phyloP scores from a whole-genome alignment of 64 coral and sea anemone species.

The Acropora tenuis region DNA sequence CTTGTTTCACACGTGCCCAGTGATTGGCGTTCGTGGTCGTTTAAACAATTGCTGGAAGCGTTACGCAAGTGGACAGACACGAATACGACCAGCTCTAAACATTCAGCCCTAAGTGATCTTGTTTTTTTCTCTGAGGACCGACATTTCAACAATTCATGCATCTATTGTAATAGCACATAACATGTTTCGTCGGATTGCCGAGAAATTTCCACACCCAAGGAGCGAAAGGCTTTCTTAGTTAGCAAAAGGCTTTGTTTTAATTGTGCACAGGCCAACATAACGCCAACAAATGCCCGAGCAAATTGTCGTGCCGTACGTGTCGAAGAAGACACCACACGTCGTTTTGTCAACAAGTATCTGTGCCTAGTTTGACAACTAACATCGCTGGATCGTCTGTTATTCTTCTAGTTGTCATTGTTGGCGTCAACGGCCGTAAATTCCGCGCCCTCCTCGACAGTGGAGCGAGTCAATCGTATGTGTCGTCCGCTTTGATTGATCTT shows the following conservation, averaged over 20 bases:
- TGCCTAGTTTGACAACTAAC: conserved; percentile 57
- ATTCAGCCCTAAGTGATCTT: not conserved
- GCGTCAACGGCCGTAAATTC: conserved; percentile 60
- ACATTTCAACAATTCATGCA: conserved; percentile 14
- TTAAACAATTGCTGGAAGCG: not conserved
- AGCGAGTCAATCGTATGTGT: conserved; percentile 68
- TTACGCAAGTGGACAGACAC: conserved; percentile 49
- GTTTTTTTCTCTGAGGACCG: not conserved
- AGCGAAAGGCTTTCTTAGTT: conserved; percentile 16
- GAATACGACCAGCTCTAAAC: conserved; percentile 17
- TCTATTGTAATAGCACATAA: conserved; percentile 25
- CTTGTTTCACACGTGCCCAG: not conserved
- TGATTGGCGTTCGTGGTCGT: conserved; percentile 37
- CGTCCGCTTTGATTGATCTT: conserved; percentile 49
- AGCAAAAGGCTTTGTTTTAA: conserved; percentile 41
- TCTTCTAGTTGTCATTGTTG: conserved; percentile 66
- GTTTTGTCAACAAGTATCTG: conserved; percentile 27
- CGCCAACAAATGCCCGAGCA: conserved; percentile 10
- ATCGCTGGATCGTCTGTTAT: conserved; percentile 44
- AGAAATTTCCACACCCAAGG: not conserved
- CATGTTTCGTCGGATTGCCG: conserved; percentile 23
- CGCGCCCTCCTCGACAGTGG: conserved; percentile 61
- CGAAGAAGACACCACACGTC: conserved; percentile 54
- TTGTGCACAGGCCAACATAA: conserved; percentile 18
- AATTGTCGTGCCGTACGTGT: conserved; percentile 42